These are phyloP conservation scores for Patella pellucida DNA, from an alignment of 2,888 invertebrate genomes.

Conservation along the genomic window DNA sequence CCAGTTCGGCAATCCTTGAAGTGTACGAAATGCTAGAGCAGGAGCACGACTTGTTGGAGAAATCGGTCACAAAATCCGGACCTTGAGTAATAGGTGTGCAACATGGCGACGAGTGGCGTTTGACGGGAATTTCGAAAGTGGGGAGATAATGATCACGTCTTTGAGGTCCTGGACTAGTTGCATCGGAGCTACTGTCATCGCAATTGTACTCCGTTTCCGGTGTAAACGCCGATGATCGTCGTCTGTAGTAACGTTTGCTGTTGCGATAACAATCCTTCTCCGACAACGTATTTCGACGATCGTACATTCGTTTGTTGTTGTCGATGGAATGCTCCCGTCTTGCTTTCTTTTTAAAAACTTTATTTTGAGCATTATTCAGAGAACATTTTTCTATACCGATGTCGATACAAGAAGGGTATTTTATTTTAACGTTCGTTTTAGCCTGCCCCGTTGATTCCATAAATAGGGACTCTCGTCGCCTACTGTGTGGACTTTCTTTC, in stretches of 20 bases:
- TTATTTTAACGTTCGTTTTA: not conserved
- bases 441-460: conserved; percentile 39
- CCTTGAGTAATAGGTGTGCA: conserved; percentile 31
- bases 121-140: conserved; percentile 31
- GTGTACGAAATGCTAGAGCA: conserved; percentile 15
- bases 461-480: conserved; percentile 60
- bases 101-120: conserved; percentile 54
- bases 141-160: conserved; percentile 21
- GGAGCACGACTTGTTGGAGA: conserved; percentile 27
- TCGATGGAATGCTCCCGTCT: not conserved
- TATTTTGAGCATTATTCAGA: not conserved
- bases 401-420: not conserved
- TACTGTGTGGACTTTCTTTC: conserved; percentile 54
- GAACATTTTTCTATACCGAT: not conserved
- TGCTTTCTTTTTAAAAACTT: not conserved
- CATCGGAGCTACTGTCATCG: conserved; percentile 8
- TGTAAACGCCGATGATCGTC: conserved; percentile 1
- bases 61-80: conserved; percentile 20
- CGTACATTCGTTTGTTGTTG: not conserved
- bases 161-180: conserved; percentile 4
- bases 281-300: not conserved
- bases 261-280: conserved; percentile 10
- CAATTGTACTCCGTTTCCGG: not conserved
- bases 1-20: conserved; percentile 49
- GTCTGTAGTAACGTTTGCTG: conserved; percentile 4